These are phyloP conservation scores for Gymnocypris eckloni DNA, from an alignment of 2,797 vertebrate genomes.

Conservation along the genomic window DNA sequence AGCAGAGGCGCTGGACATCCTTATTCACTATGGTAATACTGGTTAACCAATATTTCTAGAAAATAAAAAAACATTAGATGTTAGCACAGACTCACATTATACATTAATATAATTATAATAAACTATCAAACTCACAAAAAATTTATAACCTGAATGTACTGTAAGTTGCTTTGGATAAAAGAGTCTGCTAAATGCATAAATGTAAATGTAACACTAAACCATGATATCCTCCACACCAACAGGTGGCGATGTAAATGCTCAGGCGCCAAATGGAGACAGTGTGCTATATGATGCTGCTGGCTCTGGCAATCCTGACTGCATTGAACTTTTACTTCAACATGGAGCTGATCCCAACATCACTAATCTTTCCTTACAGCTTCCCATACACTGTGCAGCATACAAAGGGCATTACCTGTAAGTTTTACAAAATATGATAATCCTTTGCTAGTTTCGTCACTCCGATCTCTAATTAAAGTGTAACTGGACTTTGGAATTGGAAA, in stretches of 20 bases:
- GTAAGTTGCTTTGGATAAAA: too few species aligned
- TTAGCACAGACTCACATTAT: neutral
- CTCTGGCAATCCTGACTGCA: slow-evolving; percentile 83
- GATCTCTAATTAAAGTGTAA: neutral
- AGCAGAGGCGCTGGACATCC: slow-evolving; percentile 82
- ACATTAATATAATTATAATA: neutral
- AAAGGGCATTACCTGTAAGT: slow-evolving; percentile 89
- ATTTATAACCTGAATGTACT: too few species aligned
- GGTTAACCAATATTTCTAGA: neutral
- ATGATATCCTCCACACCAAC: slow-evolving; percentile 19
- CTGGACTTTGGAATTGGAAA: neutral
- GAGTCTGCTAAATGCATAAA: too few species aligned
- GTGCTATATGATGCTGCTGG: slow-evolving; percentile 84
- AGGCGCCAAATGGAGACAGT: slow-evolving; percentile 82
- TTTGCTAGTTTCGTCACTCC: neutral
- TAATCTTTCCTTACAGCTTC: slow-evolving; percentile 81
- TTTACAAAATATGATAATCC: neutral
- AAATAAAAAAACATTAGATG: neutral
- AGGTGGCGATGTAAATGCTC: slow-evolving; percentile 84
- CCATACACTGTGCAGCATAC: slow-evolving; percentile 86
- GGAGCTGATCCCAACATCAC: slow-evolving; percentile 85
- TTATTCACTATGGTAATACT: slow-evolving; percentile 85
- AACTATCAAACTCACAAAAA: neutral
- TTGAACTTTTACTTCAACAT: slow-evolving; percentile 85
- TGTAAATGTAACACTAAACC: neutral